Evolutionary conservation across 2,888 invertebrate species (phyloP).

Genomic region (Pristionchus arcanus): DNA sequence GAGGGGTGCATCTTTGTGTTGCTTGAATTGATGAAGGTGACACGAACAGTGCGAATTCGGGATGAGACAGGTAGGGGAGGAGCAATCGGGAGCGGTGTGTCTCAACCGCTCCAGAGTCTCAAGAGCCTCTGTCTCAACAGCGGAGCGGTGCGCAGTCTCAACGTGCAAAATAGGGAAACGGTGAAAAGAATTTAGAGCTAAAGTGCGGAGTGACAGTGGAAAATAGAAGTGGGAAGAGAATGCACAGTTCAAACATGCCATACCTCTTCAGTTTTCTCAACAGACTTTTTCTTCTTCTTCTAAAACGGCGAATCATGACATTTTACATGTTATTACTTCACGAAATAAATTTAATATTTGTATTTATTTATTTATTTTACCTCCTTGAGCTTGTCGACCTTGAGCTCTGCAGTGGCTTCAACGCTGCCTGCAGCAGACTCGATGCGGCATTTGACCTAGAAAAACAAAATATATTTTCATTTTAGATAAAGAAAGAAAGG

Average conservation of each 20-base stretch:
- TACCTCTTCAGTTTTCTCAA: not conserved
- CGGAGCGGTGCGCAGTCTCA: no score
- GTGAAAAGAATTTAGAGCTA: not conserved
- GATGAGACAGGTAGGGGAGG: no score
- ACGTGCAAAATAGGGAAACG: no score
- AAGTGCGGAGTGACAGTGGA: no score
- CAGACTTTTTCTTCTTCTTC: not conserved
- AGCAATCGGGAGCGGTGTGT: no score
- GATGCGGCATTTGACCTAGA: constrained; percentile 47
- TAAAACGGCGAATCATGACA: no score
- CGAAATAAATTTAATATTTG: no score
- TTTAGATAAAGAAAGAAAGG: not conserved
- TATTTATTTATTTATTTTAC: constrained; percentile 47
- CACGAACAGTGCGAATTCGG: no score
- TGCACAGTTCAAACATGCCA: not conserved
- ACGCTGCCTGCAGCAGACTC: constrained; percentile 66
- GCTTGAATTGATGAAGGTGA: no score
- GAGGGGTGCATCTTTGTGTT: not conserved
- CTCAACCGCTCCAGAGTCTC: no score
- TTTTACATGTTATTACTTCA: no score
- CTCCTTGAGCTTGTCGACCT: constrained; percentile 60
- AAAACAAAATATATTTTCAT: not conserved
- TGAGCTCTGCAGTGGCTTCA: constrained; percentile 70
- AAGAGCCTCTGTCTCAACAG: no score
- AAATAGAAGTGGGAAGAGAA: not conserved